Base-by-base conservation (phyloP, 2,888 invertebrate species). In the Rhamnusium bicolor region DNA sequence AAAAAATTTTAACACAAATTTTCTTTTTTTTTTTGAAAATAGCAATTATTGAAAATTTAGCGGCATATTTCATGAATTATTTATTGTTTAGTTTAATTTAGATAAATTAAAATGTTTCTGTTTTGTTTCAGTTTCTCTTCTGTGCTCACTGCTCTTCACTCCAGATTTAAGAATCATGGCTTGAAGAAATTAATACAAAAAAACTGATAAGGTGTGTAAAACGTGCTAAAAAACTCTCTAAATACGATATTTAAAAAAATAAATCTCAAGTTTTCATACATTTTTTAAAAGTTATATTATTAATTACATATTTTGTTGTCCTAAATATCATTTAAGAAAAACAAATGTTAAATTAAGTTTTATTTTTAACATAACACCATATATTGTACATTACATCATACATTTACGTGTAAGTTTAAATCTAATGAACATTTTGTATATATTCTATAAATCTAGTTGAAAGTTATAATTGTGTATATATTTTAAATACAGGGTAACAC, bases 381-480 rank as follows among this genome's bases (percentile, higher is more conserved):
- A n/a, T 19, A 54, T 54, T 54, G 54, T 54, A 60, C 40, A 66
- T 51, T 60, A 40, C 2, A 40, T n/a, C n/a, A 40, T n/a, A 40
- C 32, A 32, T 2, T 32, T 40, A 14, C 1, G 40, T 4, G 4
- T 40, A 40, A 40, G 40, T 40, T 5, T n/a, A 40, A 5, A 61
- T 51, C 7, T 61, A 29, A 68, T 3, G 47, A 49, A 51, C n/a
- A 21, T n/a, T 69, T 60, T 69, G 69, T 69, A 61, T 29, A 69
- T 69, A 69, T 18, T 14, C n/a, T 61, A 49, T 49, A 12, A 51
- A 2, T 21, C 5, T 61, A 61, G 60, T n/a, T 10, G 49, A 61
- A 53, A 10, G 8, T 6, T 6, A 56, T 29, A 4, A 53, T 14
- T 49, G 10, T 67, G 56, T 56, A 27, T 18, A 67, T 56, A 47